A percentile compares a stretch with the other conserved stretches of the same genome.
phyloP scores from a whole-genome alignment of 2,797 vertebrate genomes.

The Parauchenoglanis ngamensis region DNA sequence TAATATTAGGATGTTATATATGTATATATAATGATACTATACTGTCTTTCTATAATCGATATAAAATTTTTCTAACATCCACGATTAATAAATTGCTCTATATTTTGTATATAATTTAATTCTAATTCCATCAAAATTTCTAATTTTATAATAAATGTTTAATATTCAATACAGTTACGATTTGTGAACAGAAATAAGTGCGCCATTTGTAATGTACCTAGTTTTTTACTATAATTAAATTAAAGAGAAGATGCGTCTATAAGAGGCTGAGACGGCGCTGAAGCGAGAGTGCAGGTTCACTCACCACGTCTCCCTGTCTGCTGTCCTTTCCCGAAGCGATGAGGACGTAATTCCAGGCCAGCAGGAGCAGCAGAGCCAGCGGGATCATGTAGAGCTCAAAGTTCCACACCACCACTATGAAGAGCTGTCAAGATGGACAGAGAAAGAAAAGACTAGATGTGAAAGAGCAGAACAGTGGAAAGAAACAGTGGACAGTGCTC shows the following conservation, averaged over 20 bases:
- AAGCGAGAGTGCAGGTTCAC: conserved; percentile 56
- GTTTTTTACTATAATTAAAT: background rate
- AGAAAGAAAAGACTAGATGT: conserved; percentile 27
- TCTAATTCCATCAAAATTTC: background rate
- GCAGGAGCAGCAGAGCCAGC: conserved; percentile 84
- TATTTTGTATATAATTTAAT: background rate
- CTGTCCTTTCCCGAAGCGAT: conserved; percentile 92
- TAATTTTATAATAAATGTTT: background rate
- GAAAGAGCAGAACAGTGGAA: conserved; percentile 32
- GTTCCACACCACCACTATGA: conserved; percentile 95
- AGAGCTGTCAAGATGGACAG: conserved; percentile 79
- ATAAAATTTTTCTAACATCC: background rate
- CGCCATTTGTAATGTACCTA: background rate
- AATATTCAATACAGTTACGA: background rate
- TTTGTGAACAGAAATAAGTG: background rate
- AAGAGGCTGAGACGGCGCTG: conserved; percentile 49
- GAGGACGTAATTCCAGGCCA: conserved; percentile 95
- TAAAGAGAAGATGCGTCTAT: background rate
- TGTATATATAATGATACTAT: background rate
- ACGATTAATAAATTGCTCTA: background rate
- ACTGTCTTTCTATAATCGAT: background rate
- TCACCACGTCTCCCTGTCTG: conserved; percentile 88
- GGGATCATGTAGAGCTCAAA: conserved; percentile 99
- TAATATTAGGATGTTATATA: too few relatives aligned
- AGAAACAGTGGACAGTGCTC: background rate